Percentiles rank a stretch among this genome's conserved stretches.
phyloP scores from a whole-genome alignment of 2,888 invertebrate genomes.

The Nephrotoma guestfalica region DNA sequence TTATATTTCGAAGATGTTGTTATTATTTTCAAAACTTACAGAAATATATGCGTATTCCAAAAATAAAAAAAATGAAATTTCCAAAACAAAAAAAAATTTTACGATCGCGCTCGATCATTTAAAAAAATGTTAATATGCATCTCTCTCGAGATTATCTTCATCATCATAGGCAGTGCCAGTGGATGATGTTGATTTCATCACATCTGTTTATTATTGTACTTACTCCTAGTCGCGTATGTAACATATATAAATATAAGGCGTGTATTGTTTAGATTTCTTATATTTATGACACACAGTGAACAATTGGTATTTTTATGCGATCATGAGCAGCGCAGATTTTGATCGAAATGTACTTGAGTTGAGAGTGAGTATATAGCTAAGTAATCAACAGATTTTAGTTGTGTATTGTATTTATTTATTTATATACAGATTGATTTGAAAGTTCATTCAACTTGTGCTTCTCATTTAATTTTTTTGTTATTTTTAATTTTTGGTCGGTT shows the following conservation, averaged over 20 bases:
- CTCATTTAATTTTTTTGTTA: neutral
- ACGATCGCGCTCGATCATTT: neutral
- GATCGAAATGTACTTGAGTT: neutral
- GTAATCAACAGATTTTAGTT: neutral
- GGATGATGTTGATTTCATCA: neutral
- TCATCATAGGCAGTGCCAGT: neutral
- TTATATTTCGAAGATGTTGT: neutral
- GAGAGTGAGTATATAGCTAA: neutral
- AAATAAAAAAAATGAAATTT: neutral
- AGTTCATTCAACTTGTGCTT: neutral
- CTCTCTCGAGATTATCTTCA: neutral
- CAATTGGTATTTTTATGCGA: neutral
- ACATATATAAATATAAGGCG: neutral
- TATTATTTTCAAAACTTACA: neutral
- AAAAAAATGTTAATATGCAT: neutral
- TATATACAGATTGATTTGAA: neutral
- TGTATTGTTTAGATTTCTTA: neutral
- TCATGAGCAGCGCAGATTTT: neutral
- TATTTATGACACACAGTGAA: neutral
- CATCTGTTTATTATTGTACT: neutral
- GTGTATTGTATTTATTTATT: neutral
- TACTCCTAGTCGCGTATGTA: neutral
- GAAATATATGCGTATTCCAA: neutral
- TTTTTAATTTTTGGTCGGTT: neutral
- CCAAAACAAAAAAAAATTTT: neutral